Conservation (phyloP, 2,888 invertebrate species). For the Drosophila flavopinicola region DNA sequence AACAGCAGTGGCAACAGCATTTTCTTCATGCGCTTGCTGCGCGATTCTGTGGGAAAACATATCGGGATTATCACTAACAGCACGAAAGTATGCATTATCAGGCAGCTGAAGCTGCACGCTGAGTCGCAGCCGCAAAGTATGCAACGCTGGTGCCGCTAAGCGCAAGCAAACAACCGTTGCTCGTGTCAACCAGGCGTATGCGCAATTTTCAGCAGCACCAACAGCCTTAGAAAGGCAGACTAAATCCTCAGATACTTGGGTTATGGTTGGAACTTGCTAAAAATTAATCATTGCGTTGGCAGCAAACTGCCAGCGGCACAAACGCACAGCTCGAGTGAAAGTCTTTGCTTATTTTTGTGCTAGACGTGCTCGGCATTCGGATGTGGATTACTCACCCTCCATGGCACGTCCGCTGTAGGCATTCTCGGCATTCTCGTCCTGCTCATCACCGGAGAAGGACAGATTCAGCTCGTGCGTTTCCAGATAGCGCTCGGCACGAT, state of each 20-base stretch:
- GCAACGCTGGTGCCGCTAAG: conserved; percentile 21
- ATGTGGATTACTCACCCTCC: conserved; percentile 76
- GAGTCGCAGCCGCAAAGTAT: conserved; percentile 35
- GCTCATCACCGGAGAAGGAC: conserved; percentile 83
- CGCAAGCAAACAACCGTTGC: background rate
- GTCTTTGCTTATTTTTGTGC: conserved; percentile 16
- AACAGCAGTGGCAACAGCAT: conserved; percentile 87
- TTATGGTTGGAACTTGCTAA: conserved; percentile 3
- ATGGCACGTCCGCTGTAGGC: conserved; percentile 82
- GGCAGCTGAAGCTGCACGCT: background rate
- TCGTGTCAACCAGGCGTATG: conserved; percentile 33
- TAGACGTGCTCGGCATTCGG: conserved; percentile 4
- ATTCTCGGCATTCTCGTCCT: conserved; percentile 78
- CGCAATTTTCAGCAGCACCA: conserved; percentile 24
- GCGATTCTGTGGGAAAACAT: conserved; percentile 84
- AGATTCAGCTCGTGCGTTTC: conserved; percentile 85
- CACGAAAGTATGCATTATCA: conserved; percentile 45
- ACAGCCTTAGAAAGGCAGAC: background rate
- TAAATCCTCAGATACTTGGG: background rate
- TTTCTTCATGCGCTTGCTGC: conserved; percentile 87
- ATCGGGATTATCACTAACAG: background rate
- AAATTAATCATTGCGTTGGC: conserved; percentile 13
- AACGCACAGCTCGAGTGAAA: conserved; percentile 22
- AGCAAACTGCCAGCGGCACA: conserved; percentile 8
- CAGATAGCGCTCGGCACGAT: conserved; percentile 85